Evolutionary conservation across 2,113 vertebrate species (phyloP).

Genomic region (Noctilio leporinus): DNA sequence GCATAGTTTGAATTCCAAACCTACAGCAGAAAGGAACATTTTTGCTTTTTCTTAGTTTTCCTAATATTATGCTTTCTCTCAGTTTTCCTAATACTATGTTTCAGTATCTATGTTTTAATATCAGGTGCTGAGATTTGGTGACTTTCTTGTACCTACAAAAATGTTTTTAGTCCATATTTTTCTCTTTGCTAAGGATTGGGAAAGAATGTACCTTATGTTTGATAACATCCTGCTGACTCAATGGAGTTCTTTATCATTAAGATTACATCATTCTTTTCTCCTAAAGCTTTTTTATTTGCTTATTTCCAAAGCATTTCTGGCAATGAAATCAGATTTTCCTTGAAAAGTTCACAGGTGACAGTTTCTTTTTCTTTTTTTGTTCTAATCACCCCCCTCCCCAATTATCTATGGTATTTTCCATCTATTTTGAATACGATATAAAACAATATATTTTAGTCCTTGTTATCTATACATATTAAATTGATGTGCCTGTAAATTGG

Average conservation of each 20-base stretch:
- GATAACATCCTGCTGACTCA: not conserved
- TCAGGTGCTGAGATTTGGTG: not conserved
- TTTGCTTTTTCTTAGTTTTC: not conserved
- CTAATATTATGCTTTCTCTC: not conserved
- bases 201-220: not conserved
- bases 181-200: constrained; percentile 2
- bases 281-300: not conserved
- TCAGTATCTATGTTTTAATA: not conserved
- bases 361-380: not conserved
- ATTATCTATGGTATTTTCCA: not conserved
- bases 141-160: not conserved
- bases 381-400: not conserved
- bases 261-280: not conserved
- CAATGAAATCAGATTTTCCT: not conserved
- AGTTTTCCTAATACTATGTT: not conserved
- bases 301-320: not conserved
- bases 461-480: not conserved
- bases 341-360: not conserved
- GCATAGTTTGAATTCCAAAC: not conserved
- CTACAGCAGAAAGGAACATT: not conserved
- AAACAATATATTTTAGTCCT: not conserved
- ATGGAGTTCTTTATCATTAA: not conserved
- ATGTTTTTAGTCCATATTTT: not conserved
- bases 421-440: not conserved
- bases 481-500: not conserved